Evolutionary conservation across 1,140 invertebrate genomes (phyloP).

Genomic region (Atopsyche davidsoni): DNA sequence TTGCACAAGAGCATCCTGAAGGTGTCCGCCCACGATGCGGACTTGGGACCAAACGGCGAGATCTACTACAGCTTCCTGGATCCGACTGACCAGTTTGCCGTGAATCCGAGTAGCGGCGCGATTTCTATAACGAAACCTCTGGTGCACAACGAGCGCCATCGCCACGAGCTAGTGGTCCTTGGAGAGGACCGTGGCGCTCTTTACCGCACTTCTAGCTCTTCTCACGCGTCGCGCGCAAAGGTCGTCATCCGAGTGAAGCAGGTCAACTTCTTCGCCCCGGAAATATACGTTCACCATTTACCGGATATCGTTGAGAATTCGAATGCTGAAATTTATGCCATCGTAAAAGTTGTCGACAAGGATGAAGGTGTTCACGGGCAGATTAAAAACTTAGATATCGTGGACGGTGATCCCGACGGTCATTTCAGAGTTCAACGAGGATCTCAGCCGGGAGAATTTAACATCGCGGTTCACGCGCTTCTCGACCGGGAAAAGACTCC

Average conservation of each 20-base stretch:
- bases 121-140: constrained; percentile 78
- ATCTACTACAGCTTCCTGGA: constrained; percentile 93
- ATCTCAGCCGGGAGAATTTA: constrained; percentile 60
- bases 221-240: constrained; percentile 61
- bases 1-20: constrained; percentile 70
- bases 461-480: constrained; percentile 68
- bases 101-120: constrained; percentile 87
- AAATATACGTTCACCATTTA: constrained; percentile 72
- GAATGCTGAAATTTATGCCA: constrained; percentile 82
- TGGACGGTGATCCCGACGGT: constrained; percentile 80
- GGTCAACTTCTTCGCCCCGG: constrained; percentile 81
- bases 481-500: constrained; percentile 70
- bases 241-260: constrained; percentile 73
- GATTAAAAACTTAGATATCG: constrained; percentile 77
- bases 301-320: constrained; percentile 79
- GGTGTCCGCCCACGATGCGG: constrained; percentile 87
- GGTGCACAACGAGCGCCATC: constrained; percentile 58
- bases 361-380: constrained; percentile 80
- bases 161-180: constrained; percentile 70
- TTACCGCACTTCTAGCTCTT: constrained; percentile 52
- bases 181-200: constrained; percentile 77
- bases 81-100: constrained; percentile 75
- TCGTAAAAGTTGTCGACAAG: constrained; percentile 75
- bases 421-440: constrained; percentile 71
- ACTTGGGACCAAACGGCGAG: constrained; percentile 89